These are phyloP conservation scores for Spodoptera littoralis DNA, from an alignment of 2,888 invertebrate genomes.

Conservation along the genomic window DNA sequence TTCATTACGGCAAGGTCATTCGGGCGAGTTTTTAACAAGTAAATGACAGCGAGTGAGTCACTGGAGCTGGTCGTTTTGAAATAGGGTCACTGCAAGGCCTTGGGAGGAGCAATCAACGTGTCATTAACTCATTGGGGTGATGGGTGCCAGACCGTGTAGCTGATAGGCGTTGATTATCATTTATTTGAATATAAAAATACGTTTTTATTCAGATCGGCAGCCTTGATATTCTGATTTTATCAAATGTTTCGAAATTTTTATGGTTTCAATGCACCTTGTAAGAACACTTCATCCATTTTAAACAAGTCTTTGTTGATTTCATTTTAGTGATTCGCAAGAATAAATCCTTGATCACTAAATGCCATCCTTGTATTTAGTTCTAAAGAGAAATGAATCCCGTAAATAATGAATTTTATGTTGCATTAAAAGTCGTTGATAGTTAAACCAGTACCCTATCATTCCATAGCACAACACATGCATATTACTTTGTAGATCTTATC, in stretches of 20 bases:
- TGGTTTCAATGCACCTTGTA: not conserved
- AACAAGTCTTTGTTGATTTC: too few species aligned
- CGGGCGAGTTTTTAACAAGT: constrained; percentile 71
- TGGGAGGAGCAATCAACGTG: constrained; percentile 55
- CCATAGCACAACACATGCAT: constrained; percentile 13
- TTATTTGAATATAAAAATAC: constrained; percentile 1
- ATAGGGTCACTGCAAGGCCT: constrained; percentile 65
- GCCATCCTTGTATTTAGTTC: too few species aligned
- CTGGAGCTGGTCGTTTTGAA: constrained; percentile 44
- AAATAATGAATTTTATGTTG: not conserved
- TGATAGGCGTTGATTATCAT: constrained; percentile 14
- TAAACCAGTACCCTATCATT: constrained; percentile 15
- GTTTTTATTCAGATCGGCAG: constrained; percentile 9
- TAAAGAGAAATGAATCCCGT: too few species aligned
- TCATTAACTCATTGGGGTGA: constrained; percentile 38
- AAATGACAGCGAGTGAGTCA: constrained; percentile 77
- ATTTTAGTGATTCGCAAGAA: too few species aligned
- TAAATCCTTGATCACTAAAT: too few species aligned
- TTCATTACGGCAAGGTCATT: constrained; percentile 71
- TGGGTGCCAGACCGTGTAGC: constrained; percentile 21
- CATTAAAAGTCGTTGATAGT: constrained; percentile 16
- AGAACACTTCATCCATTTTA: too few species aligned
- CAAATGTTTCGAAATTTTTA: not conserved
- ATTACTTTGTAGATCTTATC: constrained; percentile 39
- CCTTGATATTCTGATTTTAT: not conserved